Conservation (phyloP, 2,113 vertebrate species). For the Hippoglossus stenolepis region DNA sequence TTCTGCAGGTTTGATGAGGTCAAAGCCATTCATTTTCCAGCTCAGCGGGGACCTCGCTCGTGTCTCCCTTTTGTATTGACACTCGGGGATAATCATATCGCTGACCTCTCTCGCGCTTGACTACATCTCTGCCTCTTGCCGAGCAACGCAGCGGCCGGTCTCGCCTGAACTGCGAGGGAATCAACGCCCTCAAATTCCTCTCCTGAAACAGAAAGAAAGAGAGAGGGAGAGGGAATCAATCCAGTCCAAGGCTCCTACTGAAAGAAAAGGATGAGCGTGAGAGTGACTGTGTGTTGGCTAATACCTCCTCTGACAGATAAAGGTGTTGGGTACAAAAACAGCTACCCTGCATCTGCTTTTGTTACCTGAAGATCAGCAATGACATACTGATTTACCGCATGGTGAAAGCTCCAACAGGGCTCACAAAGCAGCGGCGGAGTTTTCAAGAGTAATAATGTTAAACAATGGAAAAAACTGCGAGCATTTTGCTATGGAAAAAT, state of each 20-base stretch:
- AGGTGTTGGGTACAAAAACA: constrained; percentile 45
- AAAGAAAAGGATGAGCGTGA: constrained; percentile 32
- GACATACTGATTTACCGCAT: constrained; percentile 39
- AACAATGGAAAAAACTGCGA: neutral
- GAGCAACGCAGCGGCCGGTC: constrained; percentile 55
- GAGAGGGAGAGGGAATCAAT: constrained; percentile 58
- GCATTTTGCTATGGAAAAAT: neutral
- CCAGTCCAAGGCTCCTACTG: constrained; percentile 32
- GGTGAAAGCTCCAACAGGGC: constrained; percentile 25
- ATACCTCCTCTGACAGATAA: constrained; percentile 55
- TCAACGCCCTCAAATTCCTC: constrained; percentile 51
- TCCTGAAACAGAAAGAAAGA: constrained; percentile 33
- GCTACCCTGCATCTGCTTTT: constrained; percentile 40
- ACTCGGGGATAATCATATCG: constrained; percentile 78
- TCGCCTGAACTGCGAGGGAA: constrained; percentile 56
- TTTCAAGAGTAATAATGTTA: neutral
- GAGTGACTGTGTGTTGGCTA: constrained; percentile 21
- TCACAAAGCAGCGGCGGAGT: neutral
- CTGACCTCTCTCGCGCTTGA: constrained; percentile 68
- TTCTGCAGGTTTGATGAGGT: constrained; percentile 81
- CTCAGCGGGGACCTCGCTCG: constrained; percentile 69
- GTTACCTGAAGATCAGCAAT: constrained; percentile 40
- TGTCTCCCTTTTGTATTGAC: constrained; percentile 76
- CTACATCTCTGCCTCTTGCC: constrained; percentile 52
- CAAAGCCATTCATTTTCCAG: constrained; percentile 81